Conservation (phyloP, 2,797 vertebrate species). For the Eulemur coronatus region DNA sequence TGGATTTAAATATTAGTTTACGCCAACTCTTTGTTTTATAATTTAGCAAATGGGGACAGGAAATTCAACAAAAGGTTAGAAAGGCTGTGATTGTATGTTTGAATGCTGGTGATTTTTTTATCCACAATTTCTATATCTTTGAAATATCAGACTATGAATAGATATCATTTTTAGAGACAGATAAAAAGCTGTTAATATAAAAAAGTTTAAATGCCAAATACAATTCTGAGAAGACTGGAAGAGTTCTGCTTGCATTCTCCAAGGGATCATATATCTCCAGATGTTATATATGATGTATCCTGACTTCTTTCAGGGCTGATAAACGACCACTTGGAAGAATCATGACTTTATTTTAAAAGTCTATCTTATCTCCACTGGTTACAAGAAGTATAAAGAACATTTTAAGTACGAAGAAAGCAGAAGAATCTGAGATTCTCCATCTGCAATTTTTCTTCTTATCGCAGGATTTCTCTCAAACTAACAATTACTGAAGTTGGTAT, state of each 20-base stretch:
- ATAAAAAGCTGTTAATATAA: slow-evolving; percentile 42
- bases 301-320: slow-evolving; percentile 17
- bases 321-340: background rate
- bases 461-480: background rate
- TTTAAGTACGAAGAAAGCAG: slow-evolving; percentile 14
- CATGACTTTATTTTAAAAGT: slow-evolving; percentile 61
- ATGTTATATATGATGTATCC: background rate
- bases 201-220: slow-evolving; percentile 29
- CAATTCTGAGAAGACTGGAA: background rate
- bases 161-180: slow-evolving; percentile 20
- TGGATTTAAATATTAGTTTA: background rate
- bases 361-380: slow-evolving; percentile 29
- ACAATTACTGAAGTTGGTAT: background rate
- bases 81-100: background rate
- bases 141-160: slow-evolving; percentile 23
- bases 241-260: slow-evolving; percentile 13
- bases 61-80: slow-evolving; percentile 20
- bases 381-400: slow-evolving; percentile 18
- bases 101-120: background rate
- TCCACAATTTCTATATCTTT: slow-evolving; percentile 26
- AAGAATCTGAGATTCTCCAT: slow-evolving; percentile 23
- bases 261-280: slow-evolving; percentile 20
- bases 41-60: background rate
- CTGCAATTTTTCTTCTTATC: slow-evolving; percentile 24
- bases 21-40: background rate